These are phyloP conservation scores for Drosophila vallismaia DNA, from an alignment of 2,888 invertebrate species.

Conservation along the genomic window DNA sequence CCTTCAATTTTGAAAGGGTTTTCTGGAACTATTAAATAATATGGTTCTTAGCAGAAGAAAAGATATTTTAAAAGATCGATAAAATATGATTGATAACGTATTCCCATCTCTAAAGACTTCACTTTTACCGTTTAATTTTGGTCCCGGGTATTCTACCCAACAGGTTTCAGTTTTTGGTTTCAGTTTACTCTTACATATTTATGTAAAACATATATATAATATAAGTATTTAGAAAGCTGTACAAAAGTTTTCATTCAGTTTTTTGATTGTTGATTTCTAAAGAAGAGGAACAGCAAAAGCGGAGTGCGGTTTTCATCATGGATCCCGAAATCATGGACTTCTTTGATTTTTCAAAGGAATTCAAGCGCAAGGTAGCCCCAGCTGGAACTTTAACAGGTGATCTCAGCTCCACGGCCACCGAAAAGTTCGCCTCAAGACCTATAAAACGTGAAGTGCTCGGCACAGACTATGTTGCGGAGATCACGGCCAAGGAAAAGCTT, in stretches of 20 bases:
- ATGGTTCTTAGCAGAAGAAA: no score
- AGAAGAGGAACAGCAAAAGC: not conserved
- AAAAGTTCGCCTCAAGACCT: conserved; percentile 48
- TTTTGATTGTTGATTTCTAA: not conserved
- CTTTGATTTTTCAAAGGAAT: conserved; percentile 82
- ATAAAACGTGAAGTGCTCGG: conserved; percentile 74
- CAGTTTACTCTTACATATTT: no score
- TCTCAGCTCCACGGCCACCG: conserved; percentile 27
- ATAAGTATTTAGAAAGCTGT: no score
- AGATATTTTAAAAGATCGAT: not conserved
- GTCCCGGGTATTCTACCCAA: conserved; percentile 2
- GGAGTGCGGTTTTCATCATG: conserved; percentile 55
- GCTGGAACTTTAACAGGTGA: conserved; percentile 67
- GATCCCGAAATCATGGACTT: conserved; percentile 79
- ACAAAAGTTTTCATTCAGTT: no score
- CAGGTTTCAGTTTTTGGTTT: not conserved
- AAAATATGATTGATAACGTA: no score
- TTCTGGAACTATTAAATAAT: no score
- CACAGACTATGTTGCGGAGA: conserved; percentile 69
- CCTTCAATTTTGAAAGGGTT: no score
- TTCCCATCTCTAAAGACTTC: not conserved
- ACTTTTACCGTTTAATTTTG: conserved; percentile 24
- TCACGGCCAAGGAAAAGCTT: conserved; percentile 65
- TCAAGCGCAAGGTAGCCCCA: conserved; percentile 62
- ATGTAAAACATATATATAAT: no score